A percentile compares a stretch with the other conserved stretches of the same genome.
Conservation (phyloP, 2,797 vertebrate genomes). For the Enteromius mattozi region DNA sequence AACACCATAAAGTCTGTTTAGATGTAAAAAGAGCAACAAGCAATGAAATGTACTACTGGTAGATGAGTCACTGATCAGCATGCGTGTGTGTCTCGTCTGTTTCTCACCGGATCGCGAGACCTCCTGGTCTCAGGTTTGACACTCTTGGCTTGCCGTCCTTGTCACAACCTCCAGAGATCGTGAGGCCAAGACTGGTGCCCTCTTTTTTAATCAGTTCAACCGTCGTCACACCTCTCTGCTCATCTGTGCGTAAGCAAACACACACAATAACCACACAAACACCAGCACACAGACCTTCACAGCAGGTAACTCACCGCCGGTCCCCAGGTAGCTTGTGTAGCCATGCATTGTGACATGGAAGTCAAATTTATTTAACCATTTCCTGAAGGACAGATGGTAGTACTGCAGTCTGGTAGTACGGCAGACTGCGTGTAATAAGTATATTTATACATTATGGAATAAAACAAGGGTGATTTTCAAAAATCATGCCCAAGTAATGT, state of each 20-base stretch:
- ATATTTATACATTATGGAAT: not conserved
- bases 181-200: constrained; percentile 94
- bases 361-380: constrained; percentile 4
- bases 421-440: not conserved
- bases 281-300: constrained; percentile 45
- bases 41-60: not conserved
- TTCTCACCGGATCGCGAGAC: constrained; percentile 94
- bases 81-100: constrained; percentile 1
- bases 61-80: not conserved
- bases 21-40: not conserved
- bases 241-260: constrained; percentile 81
- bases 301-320: constrained; percentile 19
- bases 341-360: constrained; percentile 15
- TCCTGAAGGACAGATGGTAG: constrained; percentile 21
- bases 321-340: not conserved
- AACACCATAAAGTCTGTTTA: not conserved
- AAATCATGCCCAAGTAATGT: not conserved
- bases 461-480: not conserved
- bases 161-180: constrained; percentile 96
- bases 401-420: not conserved
- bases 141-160: constrained; percentile 97
- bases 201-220: constrained; percentile 98
- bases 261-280: constrained; percentile 60
- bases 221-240: constrained; percentile 91
- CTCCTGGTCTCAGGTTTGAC: constrained; percentile 93